Percentiles rank a stretch among this genome's conserved stretches.
Evolutionary conservation across 2,888 invertebrate species (phyloP).

Genomic region (Rutpela maculata): DNA sequence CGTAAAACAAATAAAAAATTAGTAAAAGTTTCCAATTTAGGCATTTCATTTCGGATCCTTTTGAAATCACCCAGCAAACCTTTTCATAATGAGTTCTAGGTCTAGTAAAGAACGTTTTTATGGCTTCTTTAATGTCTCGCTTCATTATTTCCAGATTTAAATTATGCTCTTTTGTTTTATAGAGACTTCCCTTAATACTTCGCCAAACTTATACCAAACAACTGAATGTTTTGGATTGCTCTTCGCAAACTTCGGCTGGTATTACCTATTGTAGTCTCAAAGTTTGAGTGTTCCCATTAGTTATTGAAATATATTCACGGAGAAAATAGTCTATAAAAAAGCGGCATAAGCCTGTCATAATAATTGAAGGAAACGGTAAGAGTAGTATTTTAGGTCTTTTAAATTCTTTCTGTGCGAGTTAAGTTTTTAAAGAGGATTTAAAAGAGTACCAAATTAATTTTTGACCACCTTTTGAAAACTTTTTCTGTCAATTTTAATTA

Average conservation of each 20-base stretch:
- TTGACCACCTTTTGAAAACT: too few species aligned
- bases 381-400: too few species aligned
- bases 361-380: too few species aligned
- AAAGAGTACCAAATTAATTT: too few species aligned
- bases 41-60: background rate
- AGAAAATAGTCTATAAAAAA: too few species aligned
- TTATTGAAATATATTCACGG: background rate
- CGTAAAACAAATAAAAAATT: background rate
- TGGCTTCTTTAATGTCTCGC: conserved; percentile 19
- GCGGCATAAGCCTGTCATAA: too few species aligned
- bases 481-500: too few species aligned
- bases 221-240: conserved; percentile 10
- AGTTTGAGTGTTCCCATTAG: conserved; percentile 18
- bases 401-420: too few species aligned
- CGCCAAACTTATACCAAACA: conserved; percentile 5
- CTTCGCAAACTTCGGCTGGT: conserved; percentile 11
- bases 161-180: conserved; percentile 28
- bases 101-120: conserved; percentile 20
- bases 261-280: conserved; percentile 16
- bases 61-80: background rate
- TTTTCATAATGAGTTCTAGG: conserved; percentile 15
- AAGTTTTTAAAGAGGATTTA: too few species aligned
- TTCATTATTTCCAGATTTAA: conserved; percentile 25
- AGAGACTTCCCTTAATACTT: conserved; percentile 3
- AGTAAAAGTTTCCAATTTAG: background rate